Evolutionary conservation across 2,113 vertebrate species (phyloP).

Genomic region (Phyllopteryx taeniolatus): DNA sequence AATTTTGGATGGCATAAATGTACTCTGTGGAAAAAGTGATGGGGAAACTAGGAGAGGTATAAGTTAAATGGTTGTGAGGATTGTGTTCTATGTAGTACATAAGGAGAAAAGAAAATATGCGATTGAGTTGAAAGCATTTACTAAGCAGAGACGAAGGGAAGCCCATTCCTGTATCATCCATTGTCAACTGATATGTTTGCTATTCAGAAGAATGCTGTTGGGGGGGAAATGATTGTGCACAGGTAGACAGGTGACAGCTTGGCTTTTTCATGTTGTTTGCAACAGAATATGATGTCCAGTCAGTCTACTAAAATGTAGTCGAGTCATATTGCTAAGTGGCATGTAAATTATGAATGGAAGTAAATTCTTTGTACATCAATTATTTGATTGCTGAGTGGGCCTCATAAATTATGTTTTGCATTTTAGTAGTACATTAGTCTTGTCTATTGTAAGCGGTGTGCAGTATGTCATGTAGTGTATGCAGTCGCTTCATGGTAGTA

Average conservation of each 20-base stretch:
- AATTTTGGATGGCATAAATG: conserved; percentile 12
- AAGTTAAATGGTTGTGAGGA: conserved; percentile 6
- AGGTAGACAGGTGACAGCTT: background rate
- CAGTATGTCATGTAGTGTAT: conserved; percentile 68
- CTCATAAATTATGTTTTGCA: conserved; percentile 18
- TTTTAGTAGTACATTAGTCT: conserved; percentile 27
- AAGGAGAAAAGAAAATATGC: conserved; percentile 12
- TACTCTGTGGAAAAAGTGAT: conserved; percentile 20
- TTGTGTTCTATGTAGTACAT: conserved; percentile 3
- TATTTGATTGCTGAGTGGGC: conserved; percentile 9
- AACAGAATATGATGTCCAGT: background rate
- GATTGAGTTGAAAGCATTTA: background rate
- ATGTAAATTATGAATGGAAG: background rate
- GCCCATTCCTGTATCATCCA: background rate
- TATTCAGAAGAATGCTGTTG: background rate
- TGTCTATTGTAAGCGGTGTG: conserved; percentile 44
- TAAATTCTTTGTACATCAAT: background rate
- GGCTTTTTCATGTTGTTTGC: background rate
- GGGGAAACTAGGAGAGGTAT: conserved; percentile 2
- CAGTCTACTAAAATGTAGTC: conserved; percentile 1
- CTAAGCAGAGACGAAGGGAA: conserved; percentile 1
- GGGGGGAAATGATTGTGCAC: conserved; percentile 1
- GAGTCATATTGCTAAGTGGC: background rate
- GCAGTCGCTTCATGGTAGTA: conserved; percentile 58
- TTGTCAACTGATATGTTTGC: background rate